Base-by-base conservation (phyloP, 2,888 invertebrate genomes). In the Acheta domesticus region DNA sequence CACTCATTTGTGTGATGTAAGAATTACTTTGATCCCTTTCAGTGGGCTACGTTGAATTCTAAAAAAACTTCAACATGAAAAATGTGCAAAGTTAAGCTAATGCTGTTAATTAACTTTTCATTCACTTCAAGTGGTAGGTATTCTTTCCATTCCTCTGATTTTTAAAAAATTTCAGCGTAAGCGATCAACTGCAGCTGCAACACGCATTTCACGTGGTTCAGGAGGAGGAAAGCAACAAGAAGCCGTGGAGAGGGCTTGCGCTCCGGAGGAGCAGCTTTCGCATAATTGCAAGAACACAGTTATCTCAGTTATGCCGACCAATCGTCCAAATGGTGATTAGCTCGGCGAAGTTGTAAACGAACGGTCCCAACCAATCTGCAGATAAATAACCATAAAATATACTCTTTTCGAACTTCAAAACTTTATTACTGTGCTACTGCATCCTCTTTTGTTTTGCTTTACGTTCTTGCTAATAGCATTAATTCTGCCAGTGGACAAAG, bases 351-450 rank as follows among this genome's bases (percentile, higher is more conserved):
- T 62, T 16, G 62, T 62, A 62, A 62, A 62, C 62, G 62, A 62
- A 62, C 62, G 62, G 62, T 19, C 62, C 62, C 12, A 62, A 62
- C 62, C 62, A 62, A 62, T 62, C 62, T 62, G n/a, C 62, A n/a
- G 62, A 62, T 62, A 62, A 62, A 62, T 62, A 62, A 62, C 62
- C 62, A 62, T 62, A 62, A 62, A 62, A 62, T 62, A 62, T n/a
- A 62, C 62, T n/a, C 62, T 62, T 62, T 62, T 62, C n/a, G 62
- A 62, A 62, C 16, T 62, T 62, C 62, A 62, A n/a, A 14, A 19
- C 14, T 62, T 62, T 62, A 62, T n/a, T 19, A 62, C 62, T 62
- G 14, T 62, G 16, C 62, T 62, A 62, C 62, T 19, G 62, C 62
- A 36, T 14, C 62, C n/a, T 62, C 62, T 62, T n/a, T 62, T 62